Conservation (phyloP, 2,113 vertebrate genomes). For the Ascaphus truei region DNA sequence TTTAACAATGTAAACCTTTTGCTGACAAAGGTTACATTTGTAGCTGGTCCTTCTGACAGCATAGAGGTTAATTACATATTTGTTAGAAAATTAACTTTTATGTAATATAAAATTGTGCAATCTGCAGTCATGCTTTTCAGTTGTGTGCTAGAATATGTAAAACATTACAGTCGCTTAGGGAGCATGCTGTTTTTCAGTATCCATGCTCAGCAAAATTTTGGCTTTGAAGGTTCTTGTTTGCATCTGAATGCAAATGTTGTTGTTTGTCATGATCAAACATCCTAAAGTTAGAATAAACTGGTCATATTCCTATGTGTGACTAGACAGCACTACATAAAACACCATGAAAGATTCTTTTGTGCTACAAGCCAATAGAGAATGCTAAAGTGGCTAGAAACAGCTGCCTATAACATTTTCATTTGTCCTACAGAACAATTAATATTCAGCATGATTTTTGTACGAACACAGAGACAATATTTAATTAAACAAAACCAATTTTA, state of each 20-base stretch:
- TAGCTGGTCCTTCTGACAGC: no score
- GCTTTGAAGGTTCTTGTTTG: slow-evolving; percentile 39
- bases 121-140: no score
- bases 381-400: slow-evolving; percentile 43
- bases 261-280: slow-evolving; percentile 40
- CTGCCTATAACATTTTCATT: slow-evolving; percentile 30
- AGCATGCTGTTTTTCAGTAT: slow-evolving; percentile 40
- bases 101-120: no score
- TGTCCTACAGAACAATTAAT: slow-evolving; percentile 23
- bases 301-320: slow-evolving; percentile 3
- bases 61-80: no score
- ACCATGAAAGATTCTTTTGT: slow-evolving; percentile 23
- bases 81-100: no score
- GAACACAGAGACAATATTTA: no score
- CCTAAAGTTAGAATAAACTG: slow-evolving; percentile 33
- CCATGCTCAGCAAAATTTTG: slow-evolving; percentile 39
- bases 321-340: slow-evolving; percentile 19
- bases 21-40: no score
- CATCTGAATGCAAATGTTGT: slow-evolving; percentile 11
- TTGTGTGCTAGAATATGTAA: not conserved
- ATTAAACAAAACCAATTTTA: no score
- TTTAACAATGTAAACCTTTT: no score
- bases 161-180: slow-evolving; percentile 12
- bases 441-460: slow-evolving; percentile 6
- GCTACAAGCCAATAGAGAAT: slow-evolving; percentile 41